Evolutionary conservation across 2,888 invertebrate species (phyloP).

Genomic region (Diloba caeruleocephala): DNA sequence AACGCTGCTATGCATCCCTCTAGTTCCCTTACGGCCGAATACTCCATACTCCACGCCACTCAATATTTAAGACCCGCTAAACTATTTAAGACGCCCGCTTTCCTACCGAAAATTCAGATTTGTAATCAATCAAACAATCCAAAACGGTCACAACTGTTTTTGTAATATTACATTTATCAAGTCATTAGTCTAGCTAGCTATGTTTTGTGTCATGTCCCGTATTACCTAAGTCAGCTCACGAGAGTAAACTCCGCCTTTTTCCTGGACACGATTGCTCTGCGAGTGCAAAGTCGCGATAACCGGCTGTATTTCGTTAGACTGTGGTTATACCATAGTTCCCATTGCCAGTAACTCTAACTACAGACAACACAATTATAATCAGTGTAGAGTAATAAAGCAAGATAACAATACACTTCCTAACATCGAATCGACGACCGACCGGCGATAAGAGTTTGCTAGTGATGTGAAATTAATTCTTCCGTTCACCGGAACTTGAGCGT

Average conservation of each 20-base stretch:
- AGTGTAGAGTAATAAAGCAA: conserved; percentile 65
- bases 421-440: conserved; percentile 59
- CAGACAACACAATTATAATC: conserved; percentile 51
- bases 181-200: too few species aligned
- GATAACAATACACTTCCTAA: conserved; percentile 65
- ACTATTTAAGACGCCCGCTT: too few species aligned
- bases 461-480: conserved; percentile 45
- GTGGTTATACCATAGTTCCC: conserved; percentile 23
- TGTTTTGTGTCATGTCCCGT: too few species aligned
- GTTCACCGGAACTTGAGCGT: conserved; percentile 34
- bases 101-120: too few species aligned
- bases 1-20: too few species aligned
- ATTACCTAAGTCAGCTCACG: background rate
- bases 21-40: too few species aligned
- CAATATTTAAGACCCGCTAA: too few species aligned
- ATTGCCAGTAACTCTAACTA: conserved; percentile 5
- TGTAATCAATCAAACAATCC: too few species aligned
- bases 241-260: too few species aligned
- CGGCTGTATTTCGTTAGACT: conserved; percentile 3
- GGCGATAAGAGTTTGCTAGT: conserved; percentile 57
- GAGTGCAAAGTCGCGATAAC: background rate
- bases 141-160: too few species aligned
- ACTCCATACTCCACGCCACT: too few species aligned
- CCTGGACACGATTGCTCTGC: background rate
- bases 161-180: too few species aligned